A percentile compares a stretch with the other conserved stretches of the same genome.
These are phyloP conservation scores for Mormyrus hasselquistii DNA, from an alignment of 2,797 vertebrate genomes.

Conservation along the genomic window DNA sequence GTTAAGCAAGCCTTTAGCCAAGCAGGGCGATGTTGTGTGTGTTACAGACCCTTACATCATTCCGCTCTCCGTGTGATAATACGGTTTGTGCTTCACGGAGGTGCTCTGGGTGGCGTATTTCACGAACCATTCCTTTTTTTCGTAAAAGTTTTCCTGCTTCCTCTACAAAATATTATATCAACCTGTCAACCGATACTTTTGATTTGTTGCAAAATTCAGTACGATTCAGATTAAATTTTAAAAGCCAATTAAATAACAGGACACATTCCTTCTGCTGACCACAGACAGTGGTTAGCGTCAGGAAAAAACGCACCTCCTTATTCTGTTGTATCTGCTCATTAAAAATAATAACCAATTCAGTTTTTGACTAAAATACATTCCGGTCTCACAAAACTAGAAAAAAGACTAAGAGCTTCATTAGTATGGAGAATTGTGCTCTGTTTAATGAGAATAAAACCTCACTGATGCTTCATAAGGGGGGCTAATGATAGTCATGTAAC, in stretches of 20 bases:
- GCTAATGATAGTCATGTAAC: not conserved
- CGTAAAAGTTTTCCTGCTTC: not conserved
- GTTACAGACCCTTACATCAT: constrained; percentile 14
- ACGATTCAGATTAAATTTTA: not conserved
- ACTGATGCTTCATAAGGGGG: not conserved
- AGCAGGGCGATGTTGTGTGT: not conserved
- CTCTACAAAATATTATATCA: not conserved
- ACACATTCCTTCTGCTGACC: not conserved
- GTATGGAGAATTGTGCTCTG: not conserved
- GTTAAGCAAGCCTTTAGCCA: not conserved
- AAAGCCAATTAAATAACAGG: not conserved
- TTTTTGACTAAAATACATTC: not conserved
- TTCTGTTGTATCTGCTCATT: not conserved
- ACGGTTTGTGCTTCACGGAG: not conserved
- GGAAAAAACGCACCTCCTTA: not conserved
- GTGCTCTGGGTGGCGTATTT: not conserved
- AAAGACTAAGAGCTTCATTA: not conserved
- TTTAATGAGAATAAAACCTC: not conserved
- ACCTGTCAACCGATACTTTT: not conserved
- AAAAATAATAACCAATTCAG: constrained; percentile 4
- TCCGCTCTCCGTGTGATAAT: constrained; percentile 1
- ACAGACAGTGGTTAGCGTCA: not conserved
- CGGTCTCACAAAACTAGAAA: not conserved
- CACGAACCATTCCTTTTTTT: not conserved
- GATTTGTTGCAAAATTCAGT: not conserved